Evolutionary conservation across 1,140 invertebrate genomes (phyloP), one percentile per base, ranked within the genome.

Genomic region (Apis florea): DNA sequence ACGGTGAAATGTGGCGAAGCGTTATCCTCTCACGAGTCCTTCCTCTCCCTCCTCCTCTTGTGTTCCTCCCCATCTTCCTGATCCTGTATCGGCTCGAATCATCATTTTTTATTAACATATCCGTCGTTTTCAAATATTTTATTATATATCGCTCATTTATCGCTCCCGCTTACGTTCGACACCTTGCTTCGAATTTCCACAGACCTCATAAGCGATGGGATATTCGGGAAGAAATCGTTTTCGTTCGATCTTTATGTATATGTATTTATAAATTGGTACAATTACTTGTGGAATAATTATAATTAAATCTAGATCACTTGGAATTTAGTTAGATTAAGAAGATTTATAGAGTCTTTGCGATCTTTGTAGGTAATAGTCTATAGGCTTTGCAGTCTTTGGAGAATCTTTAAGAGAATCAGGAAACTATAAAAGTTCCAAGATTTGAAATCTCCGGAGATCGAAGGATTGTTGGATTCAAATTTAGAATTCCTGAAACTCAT

Each of bases 1-100:
- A 79, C 78, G 76, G 24, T 78, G 76, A 79, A 79, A 79, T 51
- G 77, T 51, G 69, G 49, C 77, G 24, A 19, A 47, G n/a, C 77
- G 79, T 80, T 74, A 81, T 81, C 79, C 49, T 53, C 77, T 24
- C 54, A 24, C 10, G 21, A 54, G 26, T 26, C 21, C 21, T 8
- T 31, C 61, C 40, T 31, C 24, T 70, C 40, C 31, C 47, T 68
- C 66, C 51, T 24, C 31, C 47, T 26, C 6, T 73, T 54, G 19
- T 56, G 15, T 31, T 40, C 31, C 53, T 40, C 31, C 53, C 70
- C 19, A 24, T 51, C 53, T 81, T 26, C 31, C 47, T 6, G 31
- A 10, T 17, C 61, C 24, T 64, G 26, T 63, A 17, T 24, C 51
- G 61, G 24, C 31, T 64, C 54, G 19, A 12, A n/a, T n/a, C 17